Percentiles rank a stretch among this genome's conserved stretches.
These are phyloP conservation scores for Harpegnathos saltator DNA, from an alignment of 1,140 invertebrate species.

Conservation along the genomic window DNA sequence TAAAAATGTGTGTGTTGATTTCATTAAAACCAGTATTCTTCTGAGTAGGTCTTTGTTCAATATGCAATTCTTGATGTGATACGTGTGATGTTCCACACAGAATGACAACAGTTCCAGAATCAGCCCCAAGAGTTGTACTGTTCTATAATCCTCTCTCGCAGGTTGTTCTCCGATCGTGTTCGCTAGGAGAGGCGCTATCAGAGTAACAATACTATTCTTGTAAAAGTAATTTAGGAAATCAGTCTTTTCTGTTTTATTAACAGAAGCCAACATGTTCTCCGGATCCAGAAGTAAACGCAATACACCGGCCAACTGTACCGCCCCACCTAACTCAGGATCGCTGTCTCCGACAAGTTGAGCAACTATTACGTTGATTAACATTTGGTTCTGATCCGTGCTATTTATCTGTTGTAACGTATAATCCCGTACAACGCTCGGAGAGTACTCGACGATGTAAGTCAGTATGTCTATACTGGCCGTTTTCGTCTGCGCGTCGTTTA, in stretches of 20 bases:
- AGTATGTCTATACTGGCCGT: constrained; percentile 99
- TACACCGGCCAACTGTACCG: constrained; percentile 97
- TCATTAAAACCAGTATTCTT: constrained; percentile 98
- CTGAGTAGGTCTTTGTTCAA: constrained; percentile 98
- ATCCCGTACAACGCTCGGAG: constrained; percentile 98
- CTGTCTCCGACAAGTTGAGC: constrained; percentile 97
- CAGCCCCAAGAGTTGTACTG: constrained; percentile 96
- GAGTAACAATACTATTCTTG: constrained; percentile 98
- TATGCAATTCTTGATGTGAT: constrained; percentile 99
- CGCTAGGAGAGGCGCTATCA: constrained; percentile 95
- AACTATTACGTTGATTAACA: constrained; percentile 98
- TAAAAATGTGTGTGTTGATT: constrained; percentile 99
- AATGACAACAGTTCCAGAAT: constrained; percentile 99
- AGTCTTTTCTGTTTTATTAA: constrained; percentile 98
- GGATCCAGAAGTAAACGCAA: constrained; percentile 97
- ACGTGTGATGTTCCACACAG: constrained; percentile 99
- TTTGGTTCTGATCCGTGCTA: constrained; percentile 95
- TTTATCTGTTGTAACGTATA: constrained; percentile 97
- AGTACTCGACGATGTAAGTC: constrained; percentile 99
- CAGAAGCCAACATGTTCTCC: constrained; percentile 98
- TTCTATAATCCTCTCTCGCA: constrained; percentile 97
- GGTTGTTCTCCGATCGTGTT: constrained; percentile 96
- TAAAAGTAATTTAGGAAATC: constrained; percentile 99
- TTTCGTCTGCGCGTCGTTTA: constrained; percentile 97
- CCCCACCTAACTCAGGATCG: constrained; percentile 97